Evolutionary conservation across 1,140 invertebrate species (phyloP), one percentile per base, ranked within the genome.

Genomic region (Chlorops oryzae): DNA sequence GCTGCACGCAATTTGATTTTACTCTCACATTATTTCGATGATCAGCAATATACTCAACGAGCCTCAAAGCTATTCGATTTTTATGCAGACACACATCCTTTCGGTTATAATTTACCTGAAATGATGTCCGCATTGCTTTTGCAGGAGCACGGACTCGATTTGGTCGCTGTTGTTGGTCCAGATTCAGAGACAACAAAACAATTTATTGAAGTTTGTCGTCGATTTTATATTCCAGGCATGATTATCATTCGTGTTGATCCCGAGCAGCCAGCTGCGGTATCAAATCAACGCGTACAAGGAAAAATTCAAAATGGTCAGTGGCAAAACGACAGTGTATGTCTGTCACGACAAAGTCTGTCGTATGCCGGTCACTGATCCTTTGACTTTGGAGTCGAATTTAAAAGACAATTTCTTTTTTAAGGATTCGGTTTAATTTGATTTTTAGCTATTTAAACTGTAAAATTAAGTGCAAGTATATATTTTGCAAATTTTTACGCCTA

Each of bases 1-100:
- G 77, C 90, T 0, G 85, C 85, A 17, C 77, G 80, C 50, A 97
- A 96, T 77, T 73, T 96, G 15, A 72, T 90, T 15, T 78, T 88
- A 2, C 73, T 96, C 15, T 58, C 73, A 57, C 39, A 70, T 39
- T 72, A 72, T 46, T 72, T 61, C 23, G 65, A 72, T 17, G 63
- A 72, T 20, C 24, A 53, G 2, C 50, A 27, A 10, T 76, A 82
- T 54, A 63, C 76, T 34, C 62, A 78, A 17, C 81, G 83, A 70
- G 81, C 84, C n/a, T 73, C 73, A 5, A 75, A 78, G 37, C 58
- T 90, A 7, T 70, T 91, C 1, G 65, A 74, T 2, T 78, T 80
- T 3, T 91, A 87, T 65, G 69, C 77, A 1, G 75, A 81, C 18
- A 74, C 64, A 20, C 73, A 72, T 5, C 65, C 61, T 2, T 80